Conservation (phyloP, 2,888 invertebrate genomes). For the Allophyes oxyacanthae region DNA sequence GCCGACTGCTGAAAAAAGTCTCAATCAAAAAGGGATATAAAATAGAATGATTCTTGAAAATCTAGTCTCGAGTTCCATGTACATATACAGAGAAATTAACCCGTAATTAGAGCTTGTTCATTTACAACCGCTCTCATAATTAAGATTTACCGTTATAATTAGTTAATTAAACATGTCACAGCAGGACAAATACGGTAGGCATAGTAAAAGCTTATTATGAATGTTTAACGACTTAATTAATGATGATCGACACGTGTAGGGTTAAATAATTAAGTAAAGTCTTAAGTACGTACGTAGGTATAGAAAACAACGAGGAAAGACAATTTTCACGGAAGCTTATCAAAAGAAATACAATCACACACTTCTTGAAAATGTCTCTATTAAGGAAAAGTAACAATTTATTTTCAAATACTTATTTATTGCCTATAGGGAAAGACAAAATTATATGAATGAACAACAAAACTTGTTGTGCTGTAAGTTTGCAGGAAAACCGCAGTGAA, state of each 20-base stretch:
- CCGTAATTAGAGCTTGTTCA: conserved; percentile 22
- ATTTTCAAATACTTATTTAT: not conserved
- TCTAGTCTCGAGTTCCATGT: conserved; percentile 28
- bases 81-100: conserved; percentile 18
- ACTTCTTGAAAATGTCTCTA: conserved; percentile 19
- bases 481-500: conserved; percentile 37
- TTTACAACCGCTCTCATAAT: conserved; percentile 17
- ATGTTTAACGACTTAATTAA: too few relatives aligned
- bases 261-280: too few relatives aligned
- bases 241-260: too few relatives aligned
- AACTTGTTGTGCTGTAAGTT: conserved; percentile 26
- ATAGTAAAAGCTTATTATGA: too few relatives aligned
- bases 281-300: not conserved
- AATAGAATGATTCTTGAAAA: conserved; percentile 7
- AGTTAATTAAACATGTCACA: conserved; percentile 6
- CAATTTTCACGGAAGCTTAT: too few relatives aligned
- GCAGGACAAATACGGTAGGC: too few relatives aligned
- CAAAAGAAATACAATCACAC: not conserved
- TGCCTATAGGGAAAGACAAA: too few relatives aligned
- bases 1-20: too few relatives aligned
- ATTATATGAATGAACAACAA: conserved; percentile 9
- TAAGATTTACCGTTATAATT: conserved; percentile 27
- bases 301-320: too few relatives aligned
- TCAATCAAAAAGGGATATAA: too few relatives aligned
- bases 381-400: conserved; percentile 20